Conservation (phyloP, 2,797 vertebrate genomes). For the Sebastes variabilis region DNA sequence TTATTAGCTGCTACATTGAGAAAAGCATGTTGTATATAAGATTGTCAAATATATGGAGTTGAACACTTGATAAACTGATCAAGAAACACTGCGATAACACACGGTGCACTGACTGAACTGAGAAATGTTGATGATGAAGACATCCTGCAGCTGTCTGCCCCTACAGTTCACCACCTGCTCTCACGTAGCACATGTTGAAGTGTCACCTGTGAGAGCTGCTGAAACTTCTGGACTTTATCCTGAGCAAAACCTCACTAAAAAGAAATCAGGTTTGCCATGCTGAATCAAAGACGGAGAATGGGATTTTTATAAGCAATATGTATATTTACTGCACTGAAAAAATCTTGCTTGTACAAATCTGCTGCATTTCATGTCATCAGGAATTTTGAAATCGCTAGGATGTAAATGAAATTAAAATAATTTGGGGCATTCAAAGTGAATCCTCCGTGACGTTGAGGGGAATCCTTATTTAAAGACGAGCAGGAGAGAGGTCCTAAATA, state of each 20-base stretch:
- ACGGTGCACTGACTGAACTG: slow-evolving; percentile 13
- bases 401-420: slow-evolving; percentile 16
- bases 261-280: slow-evolving; percentile 20
- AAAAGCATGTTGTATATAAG: slow-evolving; percentile 37
- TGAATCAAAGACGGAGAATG: slow-evolving; percentile 24
- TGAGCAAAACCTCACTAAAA: slow-evolving; percentile 31
- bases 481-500: slow-evolving; percentile 12
- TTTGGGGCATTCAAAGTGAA: slow-evolving; percentile 39
- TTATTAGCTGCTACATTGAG: slow-evolving; percentile 47
- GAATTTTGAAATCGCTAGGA: slow-evolving; percentile 46
- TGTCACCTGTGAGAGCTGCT: neutral
- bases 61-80: neutral
- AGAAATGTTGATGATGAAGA: neutral
- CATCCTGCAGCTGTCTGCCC: neutral
- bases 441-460: neutral
- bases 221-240: neutral
- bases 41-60: neutral
- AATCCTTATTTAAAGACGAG: slow-evolving; percentile 25
- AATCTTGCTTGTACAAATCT: slow-evolving; percentile 35
- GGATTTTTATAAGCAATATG: slow-evolving; percentile 10
- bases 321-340: slow-evolving; percentile 28
- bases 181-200: neutral
- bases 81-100: slow-evolving; percentile 1
- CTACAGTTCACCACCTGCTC: neutral
- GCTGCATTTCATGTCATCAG: slow-evolving; percentile 48